phyloP scores from a whole-genome alignment of 2,888 invertebrate genomes.

The Polydrusus tereticollis region DNA sequence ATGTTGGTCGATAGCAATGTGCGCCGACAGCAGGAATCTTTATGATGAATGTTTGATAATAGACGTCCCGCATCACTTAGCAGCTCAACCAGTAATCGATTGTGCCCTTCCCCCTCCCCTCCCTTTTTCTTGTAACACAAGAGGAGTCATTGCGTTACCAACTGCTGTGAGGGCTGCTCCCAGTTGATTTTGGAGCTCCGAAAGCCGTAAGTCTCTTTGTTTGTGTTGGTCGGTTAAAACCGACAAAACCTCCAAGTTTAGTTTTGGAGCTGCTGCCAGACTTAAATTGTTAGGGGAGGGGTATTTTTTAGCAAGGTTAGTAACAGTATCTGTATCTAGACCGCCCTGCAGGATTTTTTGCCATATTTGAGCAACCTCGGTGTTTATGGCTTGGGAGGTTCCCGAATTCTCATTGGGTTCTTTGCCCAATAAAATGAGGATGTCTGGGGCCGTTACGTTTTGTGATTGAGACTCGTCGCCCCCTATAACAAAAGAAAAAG shows the following conservation, averaged over 20 bases:
- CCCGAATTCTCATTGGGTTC: neutral
- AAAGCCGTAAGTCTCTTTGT: no score
- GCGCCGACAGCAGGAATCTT: constrained; percentile 25
- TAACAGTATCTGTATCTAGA: neutral
- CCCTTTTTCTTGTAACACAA: constrained; percentile 18
- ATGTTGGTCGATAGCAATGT: neutral
- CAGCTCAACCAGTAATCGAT: constrained; percentile 2
- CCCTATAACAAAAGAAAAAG: no score
- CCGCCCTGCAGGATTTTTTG: neutral
- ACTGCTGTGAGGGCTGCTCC: constrained; percentile 24
- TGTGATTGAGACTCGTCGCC: neutral
- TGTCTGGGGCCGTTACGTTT: neutral
- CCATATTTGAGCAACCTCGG: no score
- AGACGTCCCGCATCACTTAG: constrained; percentile 32
- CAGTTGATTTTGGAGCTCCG: constrained; percentile 16
- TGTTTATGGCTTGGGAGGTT: no score
- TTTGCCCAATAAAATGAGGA: neutral
- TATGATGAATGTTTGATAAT: constrained; percentile 24
- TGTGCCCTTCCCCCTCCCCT: no score
- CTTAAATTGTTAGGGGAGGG: neutral
- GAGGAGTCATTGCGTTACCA: constrained; percentile 29
- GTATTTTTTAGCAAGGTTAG: constrained; percentile 15
- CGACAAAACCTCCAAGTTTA: no score
- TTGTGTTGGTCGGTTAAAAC: no score
- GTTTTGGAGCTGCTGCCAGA: neutral